Conservation (phyloP, 2,113 vertebrate species). For the Ciconia stormi region DNA sequence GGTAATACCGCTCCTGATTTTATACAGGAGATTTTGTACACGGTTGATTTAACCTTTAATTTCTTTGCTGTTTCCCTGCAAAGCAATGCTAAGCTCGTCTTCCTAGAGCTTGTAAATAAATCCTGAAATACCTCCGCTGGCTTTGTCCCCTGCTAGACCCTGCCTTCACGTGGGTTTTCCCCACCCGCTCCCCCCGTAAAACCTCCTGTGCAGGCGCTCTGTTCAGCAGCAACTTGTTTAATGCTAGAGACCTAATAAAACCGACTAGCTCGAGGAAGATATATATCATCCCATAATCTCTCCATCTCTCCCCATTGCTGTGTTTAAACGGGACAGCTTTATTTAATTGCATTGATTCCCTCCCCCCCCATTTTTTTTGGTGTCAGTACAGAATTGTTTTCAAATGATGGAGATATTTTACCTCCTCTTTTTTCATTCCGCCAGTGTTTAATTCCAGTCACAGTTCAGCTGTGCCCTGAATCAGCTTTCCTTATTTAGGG, state of each 20-base stretch:
- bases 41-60: neutral
- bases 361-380: neutral
- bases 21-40: neutral
- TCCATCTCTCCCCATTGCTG: neutral
- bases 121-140: neutral
- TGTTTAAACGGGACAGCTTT: constrained; percentile 1
- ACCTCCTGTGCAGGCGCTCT: neutral
- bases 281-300: neutral
- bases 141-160: neutral
- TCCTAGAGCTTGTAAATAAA: neutral
- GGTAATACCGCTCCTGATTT: neutral
- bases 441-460: neutral
- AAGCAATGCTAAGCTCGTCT: neutral
- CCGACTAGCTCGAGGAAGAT: neutral
- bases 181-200: neutral
- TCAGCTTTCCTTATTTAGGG: neutral
- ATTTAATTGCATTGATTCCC: neutral
- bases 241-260: neutral
- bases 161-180: neutral
- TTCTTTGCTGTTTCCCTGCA: neutral
- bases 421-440: neutral
- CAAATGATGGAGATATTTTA: neutral
- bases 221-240: neutral
- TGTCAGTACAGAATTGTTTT: neutral
- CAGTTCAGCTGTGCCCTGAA: neutral